Evolutionary conservation across 2,113 vertebrate species (phyloP).

Genomic region (Macquaria ambigua): DNA sequence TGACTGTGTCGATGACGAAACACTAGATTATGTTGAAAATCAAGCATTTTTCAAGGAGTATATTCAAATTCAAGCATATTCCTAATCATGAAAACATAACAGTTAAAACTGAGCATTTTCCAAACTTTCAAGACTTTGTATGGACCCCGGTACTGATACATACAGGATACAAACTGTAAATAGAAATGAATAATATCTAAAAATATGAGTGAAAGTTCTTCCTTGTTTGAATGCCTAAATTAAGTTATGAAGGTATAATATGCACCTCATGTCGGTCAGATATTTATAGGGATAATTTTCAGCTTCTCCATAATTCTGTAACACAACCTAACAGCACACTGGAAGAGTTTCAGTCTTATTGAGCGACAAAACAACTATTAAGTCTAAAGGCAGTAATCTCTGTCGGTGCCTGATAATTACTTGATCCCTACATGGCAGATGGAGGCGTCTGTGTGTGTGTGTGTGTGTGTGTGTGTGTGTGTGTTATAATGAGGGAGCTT

Average conservation of each 20-base stretch:
- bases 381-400: not conserved
- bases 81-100: too few species aligned
- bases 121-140: too few species aligned
- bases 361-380: not conserved
- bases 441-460: constrained; percentile 26
- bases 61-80: too few species aligned
- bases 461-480: constrained; percentile 30
- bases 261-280: not conserved
- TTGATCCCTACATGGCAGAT: constrained; percentile 37
- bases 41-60: too few species aligned
- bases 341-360: not conserved
- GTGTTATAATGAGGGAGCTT: not conserved
- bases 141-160: too few species aligned
- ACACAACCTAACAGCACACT: not conserved
- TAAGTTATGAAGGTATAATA: not conserved
- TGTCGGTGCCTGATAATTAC: constrained; percentile 23
- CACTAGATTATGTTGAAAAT: too few species aligned
- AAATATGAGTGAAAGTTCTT: too few species aligned
- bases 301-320: not conserved
- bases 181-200: too few species aligned
- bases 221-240: not conserved
- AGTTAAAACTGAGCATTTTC: too few species aligned
- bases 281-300: not conserved
- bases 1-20: too few species aligned
- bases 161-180: too few species aligned